Evolutionary conservation across 1,140 invertebrate species (phyloP).

Genomic region (Ips nitidus): DNA sequence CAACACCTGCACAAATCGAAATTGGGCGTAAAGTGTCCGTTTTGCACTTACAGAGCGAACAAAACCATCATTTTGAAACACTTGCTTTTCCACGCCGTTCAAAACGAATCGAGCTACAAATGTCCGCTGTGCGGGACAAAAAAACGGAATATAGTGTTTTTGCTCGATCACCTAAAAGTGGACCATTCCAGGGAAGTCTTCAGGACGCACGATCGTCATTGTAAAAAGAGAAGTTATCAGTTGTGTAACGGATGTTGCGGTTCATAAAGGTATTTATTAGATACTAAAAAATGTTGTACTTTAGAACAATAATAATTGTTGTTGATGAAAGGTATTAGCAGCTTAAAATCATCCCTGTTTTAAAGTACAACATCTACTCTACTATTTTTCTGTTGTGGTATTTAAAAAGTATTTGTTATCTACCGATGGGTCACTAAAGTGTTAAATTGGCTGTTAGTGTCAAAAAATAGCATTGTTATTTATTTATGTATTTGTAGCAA

Average conservation of each 20-base stretch:
- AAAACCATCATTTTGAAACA: conserved; percentile 4
- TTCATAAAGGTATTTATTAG: no score
- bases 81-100: not conserved
- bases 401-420: no score
- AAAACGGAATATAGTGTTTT: not conserved
- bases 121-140: not conserved
- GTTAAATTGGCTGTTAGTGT: no score
- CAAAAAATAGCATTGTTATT: no score
- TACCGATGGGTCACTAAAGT: no score
- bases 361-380: no score
- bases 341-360: no score
- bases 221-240: not conserved
- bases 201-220: not conserved
- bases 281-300: no score
- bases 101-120: not conserved
- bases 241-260: conserved; percentile 4
- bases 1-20: not conserved
- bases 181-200: not conserved
- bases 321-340: no score
- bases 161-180: conserved; percentile 7
- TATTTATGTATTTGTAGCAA: no score
- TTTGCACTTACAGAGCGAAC: not conserved
- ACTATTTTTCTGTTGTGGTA: no score
- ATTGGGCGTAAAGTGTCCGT: not conserved
- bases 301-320: no score